Evolutionary conservation across 1,140 invertebrate genomes (phyloP).

Genomic region (Eurytemora carolleeae): DNA sequence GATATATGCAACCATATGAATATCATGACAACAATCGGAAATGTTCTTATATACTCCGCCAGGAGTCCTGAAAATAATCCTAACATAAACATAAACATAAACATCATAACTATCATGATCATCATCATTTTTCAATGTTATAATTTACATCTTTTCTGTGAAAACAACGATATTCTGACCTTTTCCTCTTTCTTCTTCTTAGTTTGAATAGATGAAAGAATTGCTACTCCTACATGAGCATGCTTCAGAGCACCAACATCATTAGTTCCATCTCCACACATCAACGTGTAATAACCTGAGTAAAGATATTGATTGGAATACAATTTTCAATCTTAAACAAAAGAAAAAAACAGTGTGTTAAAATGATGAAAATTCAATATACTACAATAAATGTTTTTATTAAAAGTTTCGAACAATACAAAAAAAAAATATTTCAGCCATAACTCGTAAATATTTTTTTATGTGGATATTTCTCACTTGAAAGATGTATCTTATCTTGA

Average conservation of each 20-base stretch:
- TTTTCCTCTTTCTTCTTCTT: constrained; percentile 11
- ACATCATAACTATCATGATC: background rate
- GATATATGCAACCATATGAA: too few relatives aligned
- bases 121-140: constrained; percentile 3
- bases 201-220: constrained; percentile 14
- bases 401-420: too few relatives aligned
- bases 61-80: too few relatives aligned
- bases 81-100: background rate
- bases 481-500: too few relatives aligned
- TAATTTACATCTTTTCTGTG: constrained; percentile 6
- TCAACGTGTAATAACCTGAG: constrained; percentile 71
- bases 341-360: too few relatives aligned
- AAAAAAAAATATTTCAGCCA: too few relatives aligned
- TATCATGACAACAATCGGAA: too few relatives aligned
- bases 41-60: constrained; percentile 15
- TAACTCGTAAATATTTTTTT: too few relatives aligned
- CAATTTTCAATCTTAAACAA: too few relatives aligned
- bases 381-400: too few relatives aligned
- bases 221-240: constrained; percentile 56
- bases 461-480: too few relatives aligned
- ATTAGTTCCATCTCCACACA: constrained; percentile 99
- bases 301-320: constrained; percentile 71
- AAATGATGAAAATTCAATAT: too few relatives aligned
- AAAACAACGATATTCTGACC: background rate
- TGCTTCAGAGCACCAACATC: constrained; percentile 99